A percentile compares a stretch with the other conserved stretches of the same genome.
Conservation (phyloP, 53 echinoderm and acorn worm species). For the Echinometra lucunter region DNA sequence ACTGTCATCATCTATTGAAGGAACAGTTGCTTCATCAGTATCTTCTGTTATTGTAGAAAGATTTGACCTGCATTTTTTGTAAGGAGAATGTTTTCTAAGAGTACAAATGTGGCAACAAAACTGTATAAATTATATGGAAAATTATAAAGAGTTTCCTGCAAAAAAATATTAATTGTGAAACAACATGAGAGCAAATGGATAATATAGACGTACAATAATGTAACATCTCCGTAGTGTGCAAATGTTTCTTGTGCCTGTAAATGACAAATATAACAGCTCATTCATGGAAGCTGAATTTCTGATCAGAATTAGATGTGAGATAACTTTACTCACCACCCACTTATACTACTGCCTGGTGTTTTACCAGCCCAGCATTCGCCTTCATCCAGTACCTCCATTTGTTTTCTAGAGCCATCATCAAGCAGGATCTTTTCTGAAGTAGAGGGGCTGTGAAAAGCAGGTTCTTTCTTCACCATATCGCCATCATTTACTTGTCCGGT, state of each 20-base stretch:
- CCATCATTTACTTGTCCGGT: background rate
- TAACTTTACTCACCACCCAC: conserved; percentile 6
- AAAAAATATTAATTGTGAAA: background rate
- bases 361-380: background rate
- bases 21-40: conserved; percentile 48
- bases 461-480: conserved; percentile 4
- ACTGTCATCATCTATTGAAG: background rate
- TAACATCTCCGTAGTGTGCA: background rate
- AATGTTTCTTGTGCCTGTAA: background rate
- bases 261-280: background rate
- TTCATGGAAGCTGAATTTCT: background rate
- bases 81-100: background rate
- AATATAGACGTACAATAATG: background rate
- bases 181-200: background rate
- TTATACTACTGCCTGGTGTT: conserved; percentile 53
- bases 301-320: background rate
- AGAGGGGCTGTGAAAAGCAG: conserved; percentile 9
- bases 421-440: conserved; percentile 43
- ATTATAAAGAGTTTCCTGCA: too few relatives aligned
- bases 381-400: background rate
- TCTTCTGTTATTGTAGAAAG: conserved; percentile 37
- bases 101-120: background rate
- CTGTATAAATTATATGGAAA: too few relatives aligned
- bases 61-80: background rate
- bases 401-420: conserved; percentile 1